Conservation (phyloP, 2,797 vertebrate genomes). For the Muraenolepis orangiensis region DNA sequence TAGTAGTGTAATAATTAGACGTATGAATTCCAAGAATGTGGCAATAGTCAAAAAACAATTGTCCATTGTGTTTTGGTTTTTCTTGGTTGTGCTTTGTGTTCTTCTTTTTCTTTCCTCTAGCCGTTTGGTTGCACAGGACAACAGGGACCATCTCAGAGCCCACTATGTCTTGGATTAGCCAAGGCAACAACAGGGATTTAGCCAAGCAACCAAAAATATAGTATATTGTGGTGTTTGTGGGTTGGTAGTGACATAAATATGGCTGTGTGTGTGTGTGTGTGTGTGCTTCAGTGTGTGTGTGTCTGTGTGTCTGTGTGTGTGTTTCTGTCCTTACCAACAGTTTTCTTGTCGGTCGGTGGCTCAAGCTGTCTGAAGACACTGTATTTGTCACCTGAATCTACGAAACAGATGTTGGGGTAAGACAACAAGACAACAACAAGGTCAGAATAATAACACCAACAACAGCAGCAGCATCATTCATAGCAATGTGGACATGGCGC, state of each 20-base stretch:
- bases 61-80: not conserved
- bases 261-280: too few species aligned
- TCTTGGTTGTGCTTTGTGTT: not conserved
- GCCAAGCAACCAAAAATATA: not conserved
- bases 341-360: conserved; percentile 83
- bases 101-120: conserved; percentile 12
- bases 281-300: not conserved
- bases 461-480: not conserved
- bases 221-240: not conserved
- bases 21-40: not conserved
- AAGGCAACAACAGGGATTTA: not conserved
- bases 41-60: conserved; percentile 15
- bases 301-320: not conserved
- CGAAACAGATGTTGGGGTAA: conserved; percentile 31
- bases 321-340: conserved; percentile 77
- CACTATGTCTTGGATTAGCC: not conserved
- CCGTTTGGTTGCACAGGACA: conserved; percentile 9
- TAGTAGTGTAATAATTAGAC: conserved; percentile 27
- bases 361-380: conserved; percentile 93
- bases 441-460: not conserved
- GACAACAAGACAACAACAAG: too few species aligned
- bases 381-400: conserved; percentile 92
- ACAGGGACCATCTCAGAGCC: conserved; percentile 32
- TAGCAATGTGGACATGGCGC: too few species aligned
- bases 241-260: not conserved